These are phyloP conservation scores for Bombus waltoni DNA, from an alignment of 1,140 invertebrate species.

Conservation along the genomic window DNA sequence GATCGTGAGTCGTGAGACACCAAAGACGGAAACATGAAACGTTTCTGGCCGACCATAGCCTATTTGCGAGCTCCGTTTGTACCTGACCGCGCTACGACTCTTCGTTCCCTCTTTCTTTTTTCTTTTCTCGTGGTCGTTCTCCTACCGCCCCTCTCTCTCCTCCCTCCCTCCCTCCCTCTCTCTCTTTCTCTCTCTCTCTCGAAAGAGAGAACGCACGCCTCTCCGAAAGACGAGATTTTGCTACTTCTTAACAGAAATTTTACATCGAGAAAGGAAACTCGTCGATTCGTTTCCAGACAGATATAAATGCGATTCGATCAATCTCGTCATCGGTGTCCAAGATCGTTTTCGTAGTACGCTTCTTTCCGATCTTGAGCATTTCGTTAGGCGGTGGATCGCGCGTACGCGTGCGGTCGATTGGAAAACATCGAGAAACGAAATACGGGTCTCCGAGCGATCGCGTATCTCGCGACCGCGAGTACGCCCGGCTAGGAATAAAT, in stretches of 20 bases:
- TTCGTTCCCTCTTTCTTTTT: not conserved
- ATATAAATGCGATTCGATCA: slow-evolving; percentile 42
- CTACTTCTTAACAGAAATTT: slow-evolving; percentile 10
- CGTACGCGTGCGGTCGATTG: not conserved
- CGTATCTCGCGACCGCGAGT: slow-evolving; percentile 35
- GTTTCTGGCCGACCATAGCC: slow-evolving; percentile 31
- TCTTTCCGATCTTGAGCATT: slow-evolving; percentile 42
- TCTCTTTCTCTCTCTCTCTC: not conserved
- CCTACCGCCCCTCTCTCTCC: not conserved
- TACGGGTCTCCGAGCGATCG: no score
- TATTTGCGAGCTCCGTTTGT: slow-evolving; percentile 31
- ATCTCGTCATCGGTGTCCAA: slow-evolving; percentile 32
- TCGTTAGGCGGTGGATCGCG: slow-evolving; percentile 18
- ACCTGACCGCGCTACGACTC: slow-evolving; percentile 18
- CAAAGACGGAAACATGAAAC: slow-evolving; percentile 61
- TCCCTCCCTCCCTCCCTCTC: no score
- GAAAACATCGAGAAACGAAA: slow-evolving; percentile 10
- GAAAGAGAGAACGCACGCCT: no score
- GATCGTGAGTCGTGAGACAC: not conserved
- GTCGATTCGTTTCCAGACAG: slow-evolving; percentile 55
- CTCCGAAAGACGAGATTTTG: not conserved
- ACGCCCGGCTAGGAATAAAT: slow-evolving; percentile 34
- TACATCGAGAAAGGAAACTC: not conserved
- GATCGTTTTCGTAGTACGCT: slow-evolving; percentile 24
- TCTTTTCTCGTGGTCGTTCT: no score